A percentile compares a stretch with the other conserved stretches of the same genome.
phyloP scores from a whole-genome alignment of 1,140 invertebrate species.

The Listronotus bonariensis region DNA sequence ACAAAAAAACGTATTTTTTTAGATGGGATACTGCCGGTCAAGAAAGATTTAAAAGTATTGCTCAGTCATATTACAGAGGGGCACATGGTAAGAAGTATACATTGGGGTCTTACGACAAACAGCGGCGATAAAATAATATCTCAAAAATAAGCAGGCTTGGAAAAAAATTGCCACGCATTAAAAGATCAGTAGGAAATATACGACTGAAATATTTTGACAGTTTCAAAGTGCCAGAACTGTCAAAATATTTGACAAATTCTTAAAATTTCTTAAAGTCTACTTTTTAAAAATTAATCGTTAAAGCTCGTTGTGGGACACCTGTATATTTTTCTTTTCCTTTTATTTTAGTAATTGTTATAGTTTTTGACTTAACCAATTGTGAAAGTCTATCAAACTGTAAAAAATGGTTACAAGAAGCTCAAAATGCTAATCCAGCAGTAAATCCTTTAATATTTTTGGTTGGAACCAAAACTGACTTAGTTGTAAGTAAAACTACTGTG shows the following conservation, averaged over 20 bases:
- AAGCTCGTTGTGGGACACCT: too few species aligned
- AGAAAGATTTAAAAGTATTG: constrained; percentile 87
- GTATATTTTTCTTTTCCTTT: constrained; percentile 2
- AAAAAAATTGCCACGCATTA: too few species aligned
- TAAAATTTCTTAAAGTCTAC: too few species aligned
- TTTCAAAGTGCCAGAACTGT: too few species aligned
- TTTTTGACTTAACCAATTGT: constrained; percentile 76
- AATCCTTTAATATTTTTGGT: constrained; percentile 75
- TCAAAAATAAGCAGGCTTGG: too few species aligned
- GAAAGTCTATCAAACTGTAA: constrained; percentile 67
- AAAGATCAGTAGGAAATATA: too few species aligned
- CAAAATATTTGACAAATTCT: too few species aligned
- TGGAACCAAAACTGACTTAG: constrained; percentile 78
- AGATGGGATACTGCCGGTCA: constrained; percentile 93
- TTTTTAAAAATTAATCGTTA: too few species aligned
- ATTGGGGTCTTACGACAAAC: too few species aligned
- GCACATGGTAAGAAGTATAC: constrained; percentile 75
- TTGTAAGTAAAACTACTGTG: constrained; percentile 62
- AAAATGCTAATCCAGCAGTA: constrained; percentile 58
- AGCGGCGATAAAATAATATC: too few species aligned
- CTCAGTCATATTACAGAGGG: constrained; percentile 83
- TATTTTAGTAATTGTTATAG: constrained; percentile 72
- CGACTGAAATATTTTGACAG: too few species aligned
- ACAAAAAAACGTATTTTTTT: constrained; percentile 36
- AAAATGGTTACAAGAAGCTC: constrained; percentile 73